Base-by-base conservation (phyloP, 1,140 invertebrate genomes). In the Nomia melanderi region DNA sequence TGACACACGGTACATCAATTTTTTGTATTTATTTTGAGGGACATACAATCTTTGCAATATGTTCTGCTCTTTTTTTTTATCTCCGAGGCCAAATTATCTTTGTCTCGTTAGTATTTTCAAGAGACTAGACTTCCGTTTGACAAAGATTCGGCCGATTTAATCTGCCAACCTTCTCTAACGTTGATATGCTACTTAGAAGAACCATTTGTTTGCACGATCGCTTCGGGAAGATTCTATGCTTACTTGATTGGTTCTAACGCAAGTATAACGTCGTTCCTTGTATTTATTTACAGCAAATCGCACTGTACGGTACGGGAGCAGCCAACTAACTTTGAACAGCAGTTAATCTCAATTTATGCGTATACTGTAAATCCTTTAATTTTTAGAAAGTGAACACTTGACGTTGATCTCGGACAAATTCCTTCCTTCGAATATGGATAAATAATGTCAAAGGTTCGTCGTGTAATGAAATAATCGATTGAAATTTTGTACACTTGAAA, bases 171-270 rank as follows among this genome's bases (percentile, higher is more conserved):
- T 36, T 73, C 70, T 69, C 65, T 54, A 63, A 82, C 25, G 73
- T 81, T 87, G 86, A 87, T 87, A 87, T 87, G 86, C 85, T 87
- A 87, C 86, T 83, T 85, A 79, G 75, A 80, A 65, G 50, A 60
- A 71, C 41, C 14, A 67, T 63, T 29, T 25, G 57, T 59, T 25
- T 9, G 23, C 59, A 50, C 44, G 41, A 77, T 77, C 57, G 9
- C 70, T 56, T 62, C n/a, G 41, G 41, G 41, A 33, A 65, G 50
- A 23, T 25, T 53, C 54, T 50, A 36, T 62, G 25, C 60, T 70
- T 54, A 75, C 50, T 57, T 54, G 20, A 54, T 64, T 41, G 53
- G 9, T 29, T 53, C 59, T 50, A 73, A 73, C 47, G n/a, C 33
- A 65, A 44, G 31, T 53, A 9, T 36, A 65, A 59, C 39, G 64